phyloP scores from a whole-genome alignment of 2,888 invertebrate species.

The Schizaphis graminum region DNA sequence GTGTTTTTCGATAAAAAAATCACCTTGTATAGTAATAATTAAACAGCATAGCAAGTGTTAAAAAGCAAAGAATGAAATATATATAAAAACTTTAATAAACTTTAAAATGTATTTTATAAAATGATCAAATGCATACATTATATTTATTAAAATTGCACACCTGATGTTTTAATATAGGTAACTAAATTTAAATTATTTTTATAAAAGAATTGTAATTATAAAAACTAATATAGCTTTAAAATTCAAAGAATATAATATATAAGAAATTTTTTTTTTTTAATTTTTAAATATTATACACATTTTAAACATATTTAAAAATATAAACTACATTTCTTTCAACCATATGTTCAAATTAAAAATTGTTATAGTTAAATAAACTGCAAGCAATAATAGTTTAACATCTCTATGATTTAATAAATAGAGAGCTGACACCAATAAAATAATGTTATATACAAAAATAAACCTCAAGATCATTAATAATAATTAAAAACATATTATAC shows the following conservation, averaged over 20 bases:
- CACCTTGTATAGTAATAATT: not conserved
- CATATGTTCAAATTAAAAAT: constrained; percentile 15
- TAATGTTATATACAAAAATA: constrained; percentile 7
- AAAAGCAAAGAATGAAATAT: not conserved
- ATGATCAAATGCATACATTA: not conserved
- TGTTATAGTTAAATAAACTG: not conserved
- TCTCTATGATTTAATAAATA: not conserved
- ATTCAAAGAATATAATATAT: not conserved
- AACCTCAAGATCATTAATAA: not conserved
- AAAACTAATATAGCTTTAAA: not conserved
- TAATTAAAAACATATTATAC: not conserved
- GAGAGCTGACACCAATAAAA: constrained; percentile 32
- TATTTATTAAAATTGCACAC: not conserved
- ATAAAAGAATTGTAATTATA: not conserved
- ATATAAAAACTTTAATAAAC: not conserved
- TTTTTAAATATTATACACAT: not conserved
- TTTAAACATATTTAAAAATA: not conserved
- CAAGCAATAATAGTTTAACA: not conserved
- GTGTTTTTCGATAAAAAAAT: too few species aligned
- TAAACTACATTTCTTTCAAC: not conserved
- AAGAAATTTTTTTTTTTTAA: not conserved
- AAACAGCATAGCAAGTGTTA: not conserved
- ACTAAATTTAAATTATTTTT: not conserved
- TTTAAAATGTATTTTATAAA: not conserved
- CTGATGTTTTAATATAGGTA: not conserved